Conservation (phyloP, 1,140 invertebrate genomes). For the Neomicropteryx cornuta region DNA sequence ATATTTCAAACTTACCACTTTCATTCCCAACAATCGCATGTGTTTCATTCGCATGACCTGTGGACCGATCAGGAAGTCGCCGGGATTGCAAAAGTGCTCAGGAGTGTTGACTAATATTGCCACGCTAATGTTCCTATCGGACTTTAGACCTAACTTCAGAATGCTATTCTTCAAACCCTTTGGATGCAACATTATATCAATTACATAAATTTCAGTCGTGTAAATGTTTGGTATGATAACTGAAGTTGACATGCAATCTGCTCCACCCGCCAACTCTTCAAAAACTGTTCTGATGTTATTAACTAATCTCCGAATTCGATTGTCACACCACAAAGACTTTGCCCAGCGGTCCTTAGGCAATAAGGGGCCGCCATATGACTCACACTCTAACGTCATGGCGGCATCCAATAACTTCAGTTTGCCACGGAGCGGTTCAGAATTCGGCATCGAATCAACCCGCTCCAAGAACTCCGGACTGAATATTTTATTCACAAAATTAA, state of each 20-base stretch:
- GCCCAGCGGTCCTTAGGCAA: slow-evolving; percentile 40
- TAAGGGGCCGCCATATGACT: slow-evolving; percentile 45
- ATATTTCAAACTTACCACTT: slow-evolving; percentile 49
- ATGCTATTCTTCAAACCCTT: slow-evolving; percentile 23
- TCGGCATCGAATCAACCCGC: slow-evolving; percentile 37
- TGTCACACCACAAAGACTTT: slow-evolving; percentile 38
- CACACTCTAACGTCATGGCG: slow-evolving; percentile 51
- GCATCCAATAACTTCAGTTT: slow-evolving; percentile 53
- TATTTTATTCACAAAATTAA: slow-evolving; percentile 49
- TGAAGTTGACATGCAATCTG: slow-evolving; percentile 33
- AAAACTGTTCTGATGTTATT: slow-evolving; percentile 37
- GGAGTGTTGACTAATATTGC: slow-evolving; percentile 53
- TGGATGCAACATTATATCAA: slow-evolving; percentile 52
- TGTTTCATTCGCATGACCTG: slow-evolving; percentile 51
- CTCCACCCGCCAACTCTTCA: slow-evolving; percentile 27
- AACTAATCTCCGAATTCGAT: slow-evolving; percentile 39
- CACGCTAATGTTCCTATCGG: slow-evolving; percentile 30
- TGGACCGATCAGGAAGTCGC: slow-evolving; percentile 44
- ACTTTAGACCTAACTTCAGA: slow-evolving; percentile 31
- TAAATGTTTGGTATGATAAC: slow-evolving; percentile 43
- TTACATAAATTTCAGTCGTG: slow-evolving; percentile 44
- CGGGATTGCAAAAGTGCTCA: slow-evolving; percentile 50
- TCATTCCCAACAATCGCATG: slow-evolving; percentile 49
- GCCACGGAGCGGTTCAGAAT: slow-evolving; percentile 21
- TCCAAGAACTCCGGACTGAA: slow-evolving; percentile 52